Conservation (phyloP, 2,888 invertebrate genomes). For the Lithophane ornitopus region DNA sequence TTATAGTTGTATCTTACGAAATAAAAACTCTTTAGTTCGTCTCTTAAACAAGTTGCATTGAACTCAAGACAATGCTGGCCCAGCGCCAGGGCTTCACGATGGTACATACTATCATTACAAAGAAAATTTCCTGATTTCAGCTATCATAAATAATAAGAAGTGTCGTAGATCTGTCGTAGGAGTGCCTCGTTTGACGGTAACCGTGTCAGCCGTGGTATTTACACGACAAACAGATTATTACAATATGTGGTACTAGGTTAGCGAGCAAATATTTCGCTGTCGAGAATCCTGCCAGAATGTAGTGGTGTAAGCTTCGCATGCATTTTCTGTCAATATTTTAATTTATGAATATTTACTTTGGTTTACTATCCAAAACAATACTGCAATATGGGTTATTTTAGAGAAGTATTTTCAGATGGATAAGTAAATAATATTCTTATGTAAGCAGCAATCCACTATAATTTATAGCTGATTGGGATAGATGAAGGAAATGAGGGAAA, state of each 20-base stretch:
- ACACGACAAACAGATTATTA: conserved; percentile 44
- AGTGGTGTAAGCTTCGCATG: conserved; percentile 7
- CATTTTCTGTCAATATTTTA: conserved; percentile 35
- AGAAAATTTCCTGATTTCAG: conserved; percentile 57
- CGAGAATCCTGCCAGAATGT: conserved; percentile 40
- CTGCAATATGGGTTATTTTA: background rate
- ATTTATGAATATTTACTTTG: conserved; percentile 16
- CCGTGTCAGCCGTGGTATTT: conserved; percentile 57
- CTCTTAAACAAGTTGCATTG: conserved; percentile 37
- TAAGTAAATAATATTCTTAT: conserved; percentile 13
- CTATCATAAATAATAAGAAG: conserved; percentile 63
- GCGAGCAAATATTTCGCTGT: conserved; percentile 38
- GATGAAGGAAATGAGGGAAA: background rate
- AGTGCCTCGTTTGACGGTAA: conserved; percentile 38
- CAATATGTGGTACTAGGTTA: conserved; percentile 64
- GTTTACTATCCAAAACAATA: conserved; percentile 33
- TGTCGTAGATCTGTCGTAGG: conserved; percentile 53
- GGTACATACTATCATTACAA: conserved; percentile 55
- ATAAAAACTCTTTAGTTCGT: conserved; percentile 29
- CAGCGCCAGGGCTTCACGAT: conserved; percentile 47
- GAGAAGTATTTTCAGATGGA: conserved; percentile 19
- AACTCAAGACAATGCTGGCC: conserved; percentile 57
- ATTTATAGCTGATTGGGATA: conserved; percentile 24
- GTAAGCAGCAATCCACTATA: conserved; percentile 14
- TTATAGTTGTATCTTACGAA: conserved; percentile 30